A percentile compares a stretch with the other conserved stretches of the same genome.
Evolutionary conservation across 2,888 invertebrate genomes (phyloP).

Genomic region (Luperina testacea): DNA sequence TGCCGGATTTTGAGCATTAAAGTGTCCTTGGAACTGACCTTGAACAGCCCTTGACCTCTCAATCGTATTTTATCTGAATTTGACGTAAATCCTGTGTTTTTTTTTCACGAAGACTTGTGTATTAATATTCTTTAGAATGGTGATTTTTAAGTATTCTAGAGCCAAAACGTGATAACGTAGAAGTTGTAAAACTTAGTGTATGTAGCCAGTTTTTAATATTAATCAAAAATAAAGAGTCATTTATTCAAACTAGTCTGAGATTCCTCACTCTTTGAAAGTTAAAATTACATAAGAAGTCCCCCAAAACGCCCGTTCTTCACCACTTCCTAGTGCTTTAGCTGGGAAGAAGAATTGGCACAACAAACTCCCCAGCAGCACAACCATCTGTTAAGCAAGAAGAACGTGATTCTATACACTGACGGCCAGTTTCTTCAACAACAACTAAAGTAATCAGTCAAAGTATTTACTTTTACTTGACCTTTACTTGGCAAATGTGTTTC

Average conservation of each 20-base stretch:
- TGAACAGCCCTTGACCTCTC: constrained; percentile 1
- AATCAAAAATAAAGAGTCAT: not conserved
- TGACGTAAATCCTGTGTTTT: not conserved
- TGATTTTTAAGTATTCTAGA: not conserved
- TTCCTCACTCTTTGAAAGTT: not conserved
- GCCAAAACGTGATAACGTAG: not conserved
- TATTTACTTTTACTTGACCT: too few relatives aligned
- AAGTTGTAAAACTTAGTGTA: too few relatives aligned
- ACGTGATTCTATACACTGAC: not conserved
- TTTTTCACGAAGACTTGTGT: not conserved
- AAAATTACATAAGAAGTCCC: not conserved
- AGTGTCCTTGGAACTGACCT: constrained; percentile 20
- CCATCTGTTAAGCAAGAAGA: not conserved
- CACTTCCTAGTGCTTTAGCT: not conserved
- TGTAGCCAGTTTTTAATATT: not conserved
- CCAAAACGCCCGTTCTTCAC: not conserved
- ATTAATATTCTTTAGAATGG: constrained; percentile 2
- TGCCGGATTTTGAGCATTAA: constrained; percentile 11
- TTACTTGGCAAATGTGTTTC: too few relatives aligned
- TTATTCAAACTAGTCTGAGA: not conserved
- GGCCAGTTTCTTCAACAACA: too few relatives aligned
- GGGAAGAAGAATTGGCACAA: not conserved
- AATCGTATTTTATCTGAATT: constrained; percentile 8
- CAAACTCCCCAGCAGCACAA: not conserved
- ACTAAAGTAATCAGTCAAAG: too few relatives aligned